These are phyloP conservation scores for Ormyrus thymus DNA, from an alignment of 2,888 invertebrate genomes.

Conservation along the genomic window DNA sequence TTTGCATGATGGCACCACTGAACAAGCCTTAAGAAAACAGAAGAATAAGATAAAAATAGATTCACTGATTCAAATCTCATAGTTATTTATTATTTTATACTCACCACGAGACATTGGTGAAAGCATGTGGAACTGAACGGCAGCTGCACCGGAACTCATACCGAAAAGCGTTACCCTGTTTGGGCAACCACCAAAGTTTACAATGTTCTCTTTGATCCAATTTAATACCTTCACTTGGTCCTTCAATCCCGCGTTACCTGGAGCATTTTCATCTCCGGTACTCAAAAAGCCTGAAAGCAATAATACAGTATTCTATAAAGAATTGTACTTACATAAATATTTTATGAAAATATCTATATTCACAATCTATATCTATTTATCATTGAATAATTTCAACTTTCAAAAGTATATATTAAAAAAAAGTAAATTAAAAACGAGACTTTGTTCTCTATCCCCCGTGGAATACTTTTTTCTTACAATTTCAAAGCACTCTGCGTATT, in stretches of 20 bases:
- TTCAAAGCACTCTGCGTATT: no score
- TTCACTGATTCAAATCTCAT: not conserved
- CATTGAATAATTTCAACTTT: no score
- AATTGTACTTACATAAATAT: no score
- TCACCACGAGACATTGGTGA: conserved; percentile 70
- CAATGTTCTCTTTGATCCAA: conserved; percentile 69
- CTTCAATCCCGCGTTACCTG: conserved; percentile 69
- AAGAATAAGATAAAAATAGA: not conserved
- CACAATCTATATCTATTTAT: no score
- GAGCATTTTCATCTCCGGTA: conserved; percentile 67
- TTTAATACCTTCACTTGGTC: conserved; percentile 69
- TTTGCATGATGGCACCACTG: conserved; percentile 66
- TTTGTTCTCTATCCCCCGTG: no score
- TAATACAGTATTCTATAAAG: not conserved
- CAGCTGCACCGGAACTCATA: conserved; percentile 63
- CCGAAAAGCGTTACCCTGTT: conserved; percentile 69
- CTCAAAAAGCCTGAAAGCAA: conserved; percentile 65
- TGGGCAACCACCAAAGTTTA: conserved; percentile 68
- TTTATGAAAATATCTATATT: no score
- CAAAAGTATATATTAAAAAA: no score
- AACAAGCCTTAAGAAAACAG: conserved; percentile 64
- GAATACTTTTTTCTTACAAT: no score
- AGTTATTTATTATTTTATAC: not conserved
- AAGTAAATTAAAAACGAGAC: no score
- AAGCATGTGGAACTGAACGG: conserved; percentile 67